A percentile compares a stretch with the other conserved stretches of the same genome.
Evolutionary conservation across 2,888 invertebrate species (phyloP).

Genomic region (Bembecia ichneumoniformis): DNA sequence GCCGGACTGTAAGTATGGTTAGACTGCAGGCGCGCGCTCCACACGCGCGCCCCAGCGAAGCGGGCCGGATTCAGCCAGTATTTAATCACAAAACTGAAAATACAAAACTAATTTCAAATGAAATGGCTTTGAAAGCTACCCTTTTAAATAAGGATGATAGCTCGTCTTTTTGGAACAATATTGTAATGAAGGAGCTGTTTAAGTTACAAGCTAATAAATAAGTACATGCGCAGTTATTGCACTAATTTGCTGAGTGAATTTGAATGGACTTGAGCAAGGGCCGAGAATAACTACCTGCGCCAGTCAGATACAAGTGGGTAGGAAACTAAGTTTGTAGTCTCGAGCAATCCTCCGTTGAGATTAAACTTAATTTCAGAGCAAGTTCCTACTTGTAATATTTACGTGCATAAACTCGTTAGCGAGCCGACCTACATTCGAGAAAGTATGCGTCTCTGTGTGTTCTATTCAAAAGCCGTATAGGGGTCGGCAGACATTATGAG

Average conservation of each 20-base stretch:
- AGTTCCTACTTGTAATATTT: background rate
- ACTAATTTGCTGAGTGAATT: background rate
- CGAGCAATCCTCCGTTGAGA: background rate
- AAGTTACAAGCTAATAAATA: no score
- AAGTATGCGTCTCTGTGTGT: background rate
- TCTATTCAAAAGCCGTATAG: background rate
- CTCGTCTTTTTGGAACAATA: no score
- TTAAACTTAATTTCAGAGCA: background rate
- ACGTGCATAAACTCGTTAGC: background rate
- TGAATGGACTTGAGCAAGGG: background rate
- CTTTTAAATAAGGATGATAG: no score
- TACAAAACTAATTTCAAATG: no score
- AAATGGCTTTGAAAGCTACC: no score
- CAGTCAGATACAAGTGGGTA: background rate
- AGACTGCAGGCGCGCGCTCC: no score
- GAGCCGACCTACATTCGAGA: background rate
- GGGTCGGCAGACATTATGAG: background rate
- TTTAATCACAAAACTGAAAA: no score
- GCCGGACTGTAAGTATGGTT: no score
- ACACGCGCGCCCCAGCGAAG: no score
- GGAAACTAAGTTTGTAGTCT: background rate
- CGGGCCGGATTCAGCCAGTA: no score
- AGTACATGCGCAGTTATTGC: no score
- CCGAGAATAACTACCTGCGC: background rate
- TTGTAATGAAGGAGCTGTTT: no score